A percentile compares a stretch with the other conserved stretches of the same genome.
Conservation (phyloP, 2,888 invertebrate genomes). For the Gasteruption jaculator region DNA sequence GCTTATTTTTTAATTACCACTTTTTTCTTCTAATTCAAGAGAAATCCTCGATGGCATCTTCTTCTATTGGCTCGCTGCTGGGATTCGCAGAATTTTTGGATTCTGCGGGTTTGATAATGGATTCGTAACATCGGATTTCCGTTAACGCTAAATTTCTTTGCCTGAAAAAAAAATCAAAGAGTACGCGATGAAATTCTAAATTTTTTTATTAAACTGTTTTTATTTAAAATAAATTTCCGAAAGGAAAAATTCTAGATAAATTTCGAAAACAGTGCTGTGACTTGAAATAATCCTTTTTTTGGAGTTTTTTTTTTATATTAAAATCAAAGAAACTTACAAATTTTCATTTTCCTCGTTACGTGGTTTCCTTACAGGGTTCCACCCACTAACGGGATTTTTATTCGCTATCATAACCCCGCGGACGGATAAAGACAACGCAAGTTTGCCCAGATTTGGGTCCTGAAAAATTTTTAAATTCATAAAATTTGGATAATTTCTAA, state of each 20-base stretch:
- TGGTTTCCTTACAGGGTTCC: conserved; percentile 66
- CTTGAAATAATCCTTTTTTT: no score
- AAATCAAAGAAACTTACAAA: not conserved
- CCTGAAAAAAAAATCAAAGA: conserved; percentile 24
- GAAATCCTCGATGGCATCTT: no score
- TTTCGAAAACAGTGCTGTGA: no score
- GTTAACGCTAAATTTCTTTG: conserved; percentile 36
- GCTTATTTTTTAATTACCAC: no score
- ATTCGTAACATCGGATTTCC: conserved; percentile 41
- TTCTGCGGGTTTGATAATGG: conserved; percentile 33
- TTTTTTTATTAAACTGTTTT: conserved; percentile 2
- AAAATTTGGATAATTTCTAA: conserved; percentile 6
- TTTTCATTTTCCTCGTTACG: conserved; percentile 16
- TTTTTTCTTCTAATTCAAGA: no score
- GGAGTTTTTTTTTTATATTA: not conserved
- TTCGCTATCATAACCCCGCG: conserved; percentile 72
- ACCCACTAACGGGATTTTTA: conserved; percentile 63
- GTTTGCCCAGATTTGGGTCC: conserved; percentile 38
- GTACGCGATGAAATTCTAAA: not conserved
- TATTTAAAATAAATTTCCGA: conserved; percentile 4
- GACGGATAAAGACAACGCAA: conserved; percentile 49
- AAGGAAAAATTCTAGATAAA: not conserved
- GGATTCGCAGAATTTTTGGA: no score
- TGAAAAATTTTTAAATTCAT: conserved; percentile 18
- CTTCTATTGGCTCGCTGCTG: no score